Evolutionary conservation across 2,113 vertebrate species (phyloP), one percentile per base, ranked within the genome.

Genomic region (Neofelis nebulosa): DNA sequence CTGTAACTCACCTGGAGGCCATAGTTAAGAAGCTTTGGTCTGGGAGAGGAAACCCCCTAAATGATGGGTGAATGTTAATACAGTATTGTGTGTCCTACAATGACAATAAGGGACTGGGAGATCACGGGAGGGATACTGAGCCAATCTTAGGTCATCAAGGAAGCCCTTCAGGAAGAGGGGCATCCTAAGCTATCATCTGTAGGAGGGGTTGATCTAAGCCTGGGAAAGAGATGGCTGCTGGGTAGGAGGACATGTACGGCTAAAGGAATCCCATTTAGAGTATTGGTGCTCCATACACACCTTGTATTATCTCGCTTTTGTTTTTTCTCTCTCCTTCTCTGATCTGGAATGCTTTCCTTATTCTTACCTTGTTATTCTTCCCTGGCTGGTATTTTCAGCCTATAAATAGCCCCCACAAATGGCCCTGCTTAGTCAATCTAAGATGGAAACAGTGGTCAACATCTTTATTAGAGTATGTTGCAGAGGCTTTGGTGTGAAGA

Each of bases 281-380:
- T 36, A 0, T 2, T 7, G 2, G 5, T 41, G 11, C 3, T 29
- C n/a, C 13, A 1, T 29, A n/a, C 7, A 80, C 23, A 19, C 14
- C 52, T 86, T 78, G 29, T 61, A 29, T 48, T 55, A 23, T 76
- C 61, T 82, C 33, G 2, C 36, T 85, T 55, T 21, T 15, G 16
- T 82, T 91, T 48, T 61, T 92, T 87, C 50, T 68, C 1, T 68
- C 27, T 36, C 4, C 66, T 92, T 57, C 25, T 95, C 57, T 90
- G 23, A 19, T 85, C 71, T 85, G 25, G 33, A 52, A 11, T 3
- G 23, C 10, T 12, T 57, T 36, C 21, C 29, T 84, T 66, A 57
- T 48, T 73, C 76, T 76, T 25, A 36, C 4, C n/a, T 73, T 57
- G 14, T 74, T 50, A 38, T 29, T 52, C 63, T 12, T 89, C 48